Conservation (phyloP, 2,113 vertebrate species). For the Pteruthius melanotis region DNA sequence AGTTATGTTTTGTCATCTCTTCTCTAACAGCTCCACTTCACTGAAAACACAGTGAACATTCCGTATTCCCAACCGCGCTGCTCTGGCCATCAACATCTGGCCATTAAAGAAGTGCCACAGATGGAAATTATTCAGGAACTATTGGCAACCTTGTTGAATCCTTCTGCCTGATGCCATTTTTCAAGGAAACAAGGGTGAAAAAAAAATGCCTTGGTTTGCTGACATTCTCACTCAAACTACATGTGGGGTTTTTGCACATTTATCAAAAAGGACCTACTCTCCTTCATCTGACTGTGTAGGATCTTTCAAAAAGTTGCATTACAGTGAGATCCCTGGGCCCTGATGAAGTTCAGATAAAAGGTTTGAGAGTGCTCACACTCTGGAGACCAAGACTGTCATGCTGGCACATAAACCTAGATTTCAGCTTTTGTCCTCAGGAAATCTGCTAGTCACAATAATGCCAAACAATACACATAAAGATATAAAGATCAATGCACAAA, state of each 20-base stretch:
- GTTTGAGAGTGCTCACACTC: neutral
- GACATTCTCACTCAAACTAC: neutral
- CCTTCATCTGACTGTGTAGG: neutral
- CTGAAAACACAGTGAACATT: neutral
- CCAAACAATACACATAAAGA: neutral
- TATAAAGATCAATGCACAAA: constrained; percentile 47
- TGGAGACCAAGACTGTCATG: neutral
- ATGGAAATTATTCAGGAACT: neutral
- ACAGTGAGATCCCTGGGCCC: neutral
- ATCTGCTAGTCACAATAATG: constrained; percentile 26
- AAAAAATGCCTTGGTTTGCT: neutral
- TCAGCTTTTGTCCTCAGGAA: constrained; percentile 27
- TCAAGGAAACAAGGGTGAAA: neutral
- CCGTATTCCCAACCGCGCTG: neutral
- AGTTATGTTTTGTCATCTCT: constrained; percentile 42
- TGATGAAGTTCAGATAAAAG: neutral
- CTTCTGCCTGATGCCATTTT: neutral
- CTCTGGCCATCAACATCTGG: constrained; percentile 10
- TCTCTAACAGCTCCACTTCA: constrained; percentile 24
- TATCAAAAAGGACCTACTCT: neutral
- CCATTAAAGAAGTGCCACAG: neutral
- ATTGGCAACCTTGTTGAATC: neutral
- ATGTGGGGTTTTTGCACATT: accelerated
- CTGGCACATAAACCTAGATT: neutral
- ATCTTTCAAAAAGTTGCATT: neutral